Base-by-base conservation (phyloP, 2,888 invertebrate species). In the Acrocera orbiculus region DNA sequence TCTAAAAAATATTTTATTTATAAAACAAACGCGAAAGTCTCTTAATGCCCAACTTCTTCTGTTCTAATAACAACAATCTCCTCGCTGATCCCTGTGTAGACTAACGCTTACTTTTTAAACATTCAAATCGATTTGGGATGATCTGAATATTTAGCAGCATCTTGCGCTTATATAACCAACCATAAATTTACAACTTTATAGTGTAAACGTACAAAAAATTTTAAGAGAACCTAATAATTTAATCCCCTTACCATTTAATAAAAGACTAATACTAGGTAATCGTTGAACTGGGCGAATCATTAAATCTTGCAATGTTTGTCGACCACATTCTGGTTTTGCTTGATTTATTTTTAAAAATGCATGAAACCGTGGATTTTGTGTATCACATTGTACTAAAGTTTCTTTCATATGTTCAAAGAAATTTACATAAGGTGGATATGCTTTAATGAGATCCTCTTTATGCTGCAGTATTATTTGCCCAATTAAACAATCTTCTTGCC, bases 351-450 rank as follows among this genome's bases (percentile, higher is more conserved):
- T 95, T 44, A 96, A 72, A 66, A 96, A 96, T 52, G 95, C 95
- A 66, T 95, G 92, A 69, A 98, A 98, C 59, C 92, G 72, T 25
- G 92, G 90, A 63, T 92, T 90, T 52, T 76, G 79, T 55, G 74
- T 74, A 66, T 92, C 92, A 66, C 92, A 93, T 53, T 78, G 74
- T 49, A 74, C 68, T 53, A 98, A 70, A 66, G 85, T 83, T 53
- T 90, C 87, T 62, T 92, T 92, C 62, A 90, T 89, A 58, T 87
- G 85, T 61, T 96, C 95, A 61, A 93, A 95, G 65, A 86, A 95
- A 65, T 98, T 98, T 35, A 98, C 83, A 64, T 92, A 98, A 14
- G 93, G 90, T 40, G 95, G 95, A 65, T 98, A 98, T 2, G 90
- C 86, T 62, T 86, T 90, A 45, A 82, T 71, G 54, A 96, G 67